Evolutionary conservation across 2,888 invertebrate genomes (phyloP).

Genomic region (Pachliopta kotzebuea): DNA sequence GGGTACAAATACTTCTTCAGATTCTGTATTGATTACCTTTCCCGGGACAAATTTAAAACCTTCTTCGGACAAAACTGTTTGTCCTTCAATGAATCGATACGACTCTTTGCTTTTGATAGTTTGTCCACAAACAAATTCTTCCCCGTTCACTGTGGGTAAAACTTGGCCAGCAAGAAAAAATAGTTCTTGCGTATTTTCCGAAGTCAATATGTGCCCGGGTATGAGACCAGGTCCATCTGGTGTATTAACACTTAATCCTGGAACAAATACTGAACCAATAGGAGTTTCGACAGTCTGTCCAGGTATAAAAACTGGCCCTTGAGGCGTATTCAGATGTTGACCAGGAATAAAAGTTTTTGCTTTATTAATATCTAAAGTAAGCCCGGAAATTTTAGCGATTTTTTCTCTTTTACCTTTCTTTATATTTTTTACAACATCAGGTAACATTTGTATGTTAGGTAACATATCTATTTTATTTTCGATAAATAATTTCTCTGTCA

Average conservation of each 20-base stretch:
- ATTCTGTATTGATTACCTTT: constrained; percentile 70
- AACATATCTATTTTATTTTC: constrained; percentile 79
- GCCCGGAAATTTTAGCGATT: constrained; percentile 82
- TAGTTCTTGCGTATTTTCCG: constrained; percentile 78
- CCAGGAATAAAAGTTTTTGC: constrained; percentile 86
- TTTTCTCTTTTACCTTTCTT: constrained; percentile 80
- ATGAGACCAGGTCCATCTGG: constrained; percentile 84
- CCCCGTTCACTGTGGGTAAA: constrained; percentile 77
- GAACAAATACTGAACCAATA: constrained; percentile 84
- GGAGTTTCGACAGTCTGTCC: constrained; percentile 87
- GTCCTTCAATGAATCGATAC: constrained; percentile 81
- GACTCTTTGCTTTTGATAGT: constrained; percentile 78
- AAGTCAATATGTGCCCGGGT: constrained; percentile 85
- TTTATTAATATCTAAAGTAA: constrained; percentile 83
- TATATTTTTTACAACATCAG: constrained; percentile 82
- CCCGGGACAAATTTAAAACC: constrained; percentile 83
- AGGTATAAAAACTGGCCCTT: constrained; percentile 86
- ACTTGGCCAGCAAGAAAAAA: constrained; percentile 87
- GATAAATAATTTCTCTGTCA: constrained; percentile 80
- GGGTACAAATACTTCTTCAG: constrained; percentile 79
- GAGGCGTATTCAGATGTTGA: constrained; percentile 85
- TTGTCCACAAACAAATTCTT: constrained; percentile 84
- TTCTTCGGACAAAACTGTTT: constrained; percentile 81
- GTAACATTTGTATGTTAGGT: constrained; percentile 83
- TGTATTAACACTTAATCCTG: constrained; percentile 86